Percentiles rank a stretch among this genome's conserved stretches.
phyloP scores from a whole-genome alignment of 2,797 vertebrate genomes.

The Sparidentex hasta region DNA sequence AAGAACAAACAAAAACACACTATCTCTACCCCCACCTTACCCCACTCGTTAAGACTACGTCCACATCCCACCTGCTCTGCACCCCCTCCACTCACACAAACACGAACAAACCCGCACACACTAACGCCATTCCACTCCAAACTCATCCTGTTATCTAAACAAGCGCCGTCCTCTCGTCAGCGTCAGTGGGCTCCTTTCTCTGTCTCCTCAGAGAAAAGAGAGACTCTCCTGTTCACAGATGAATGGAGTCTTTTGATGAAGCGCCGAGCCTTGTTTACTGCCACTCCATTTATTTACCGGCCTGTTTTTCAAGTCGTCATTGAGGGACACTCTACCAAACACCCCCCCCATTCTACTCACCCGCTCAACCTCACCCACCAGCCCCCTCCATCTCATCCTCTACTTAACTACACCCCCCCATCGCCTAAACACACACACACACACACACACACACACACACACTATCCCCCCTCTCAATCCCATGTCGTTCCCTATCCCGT shows the following conservation, averaged over 20 bases:
- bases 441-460: constrained; percentile 52
- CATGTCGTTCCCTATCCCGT: constrained; percentile 78
- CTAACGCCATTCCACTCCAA: constrained; percentile 69
- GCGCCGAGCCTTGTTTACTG: constrained; percentile 81
- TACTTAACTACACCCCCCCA: constrained; percentile 54
- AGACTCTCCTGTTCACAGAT: constrained; percentile 82
- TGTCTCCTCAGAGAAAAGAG: constrained; percentile 78
- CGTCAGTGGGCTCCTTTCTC: constrained; percentile 72
- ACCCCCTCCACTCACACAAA: constrained; percentile 49
- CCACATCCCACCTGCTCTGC: constrained; percentile 75
- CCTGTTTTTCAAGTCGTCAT: constrained; percentile 81
- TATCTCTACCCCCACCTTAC: constrained; percentile 53
- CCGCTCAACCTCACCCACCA: constrained; percentile 48
- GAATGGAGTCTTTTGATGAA: constrained; percentile 84
- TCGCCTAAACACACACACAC: constrained; percentile 53
- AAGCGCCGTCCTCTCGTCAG: constrained; percentile 75
- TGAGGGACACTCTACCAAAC: constrained; percentile 76
- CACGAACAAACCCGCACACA: constrained; percentile 26
- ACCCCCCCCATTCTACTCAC: constrained; percentile 12
- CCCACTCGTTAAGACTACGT: constrained; percentile 61
- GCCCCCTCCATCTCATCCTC: constrained; percentile 62
- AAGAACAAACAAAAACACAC: constrained; percentile 63
- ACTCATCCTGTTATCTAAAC: constrained; percentile 85
- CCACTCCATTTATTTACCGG: constrained; percentile 84
- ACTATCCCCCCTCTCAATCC: constrained; percentile 65